These are phyloP conservation scores for Penaeus indicus DNA, from an alignment of 1,140 invertebrate genomes.

Conservation along the genomic window DNA sequence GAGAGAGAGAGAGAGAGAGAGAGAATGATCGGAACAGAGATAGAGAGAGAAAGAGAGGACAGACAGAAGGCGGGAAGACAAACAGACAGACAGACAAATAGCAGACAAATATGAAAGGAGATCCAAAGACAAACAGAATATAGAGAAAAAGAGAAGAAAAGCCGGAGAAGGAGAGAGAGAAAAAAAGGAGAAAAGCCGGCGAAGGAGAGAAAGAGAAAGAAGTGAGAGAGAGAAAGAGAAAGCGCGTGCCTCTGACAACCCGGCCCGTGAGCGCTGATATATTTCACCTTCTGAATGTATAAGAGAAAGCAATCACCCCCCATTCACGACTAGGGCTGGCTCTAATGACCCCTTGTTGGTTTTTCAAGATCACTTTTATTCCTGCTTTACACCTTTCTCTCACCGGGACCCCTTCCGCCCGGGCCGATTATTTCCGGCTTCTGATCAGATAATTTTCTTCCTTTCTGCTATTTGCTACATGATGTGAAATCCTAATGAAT, in stretches of 20 bases:
- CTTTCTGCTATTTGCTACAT: conserved; percentile 2
- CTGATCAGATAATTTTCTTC: conserved; percentile 42
- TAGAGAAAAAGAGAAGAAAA: background rate
- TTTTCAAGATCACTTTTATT: too few species aligned
- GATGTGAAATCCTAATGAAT: conserved; percentile 48
- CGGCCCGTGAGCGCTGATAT: background rate
- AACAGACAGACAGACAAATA: background rate
- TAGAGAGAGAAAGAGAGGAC: background rate
- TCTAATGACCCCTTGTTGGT: too few species aligned
- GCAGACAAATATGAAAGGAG: background rate
- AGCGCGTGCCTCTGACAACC: too few species aligned
- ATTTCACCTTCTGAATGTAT: background rate
- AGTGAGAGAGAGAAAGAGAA: background rate
- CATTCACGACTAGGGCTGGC: too few species aligned
- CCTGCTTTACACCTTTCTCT: background rate
- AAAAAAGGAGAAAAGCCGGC: background rate
- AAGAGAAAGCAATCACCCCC: too few species aligned
- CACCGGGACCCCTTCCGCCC: background rate
- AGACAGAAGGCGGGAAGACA: background rate
- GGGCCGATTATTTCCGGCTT: background rate
- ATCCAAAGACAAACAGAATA: background rate
- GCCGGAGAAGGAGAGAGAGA: background rate
- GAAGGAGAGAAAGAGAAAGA: background rate
- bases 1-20: conserved; percentile 9
- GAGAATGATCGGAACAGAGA: background rate